Percentiles rank a stretch among this genome's conserved stretches.
Conservation (phyloP, 2,113 vertebrate species). For the Caretta caretta region DNA sequence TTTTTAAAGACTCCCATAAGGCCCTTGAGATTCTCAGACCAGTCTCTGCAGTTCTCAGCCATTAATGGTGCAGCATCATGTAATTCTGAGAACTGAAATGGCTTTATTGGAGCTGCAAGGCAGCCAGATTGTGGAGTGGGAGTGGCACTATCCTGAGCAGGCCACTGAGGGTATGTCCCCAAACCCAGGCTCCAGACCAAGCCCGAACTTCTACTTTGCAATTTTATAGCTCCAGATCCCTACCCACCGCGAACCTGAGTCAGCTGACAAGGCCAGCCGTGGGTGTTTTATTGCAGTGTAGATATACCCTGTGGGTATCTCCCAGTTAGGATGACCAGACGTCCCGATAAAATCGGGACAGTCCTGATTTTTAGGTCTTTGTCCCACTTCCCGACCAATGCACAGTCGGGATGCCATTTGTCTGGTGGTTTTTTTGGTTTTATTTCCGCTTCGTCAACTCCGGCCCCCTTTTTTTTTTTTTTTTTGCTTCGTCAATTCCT, state of each 20-base stretch:
- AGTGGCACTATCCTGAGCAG: not conserved
- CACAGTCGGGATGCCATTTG: too few relatives aligned
- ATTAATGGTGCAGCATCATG: not conserved
- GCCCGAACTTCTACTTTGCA: too few relatives aligned
- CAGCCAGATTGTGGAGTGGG: not conserved
- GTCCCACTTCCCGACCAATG: too few relatives aligned
- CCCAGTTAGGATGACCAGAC: too few relatives aligned
- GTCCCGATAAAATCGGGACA: too few relatives aligned
- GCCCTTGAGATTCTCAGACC: not conserved
- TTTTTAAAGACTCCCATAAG: not conserved
- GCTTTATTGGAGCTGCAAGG: not conserved
- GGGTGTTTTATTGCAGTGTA: not conserved
- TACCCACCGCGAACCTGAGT: not conserved
- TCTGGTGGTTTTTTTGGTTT: too few relatives aligned
- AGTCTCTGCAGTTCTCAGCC: not conserved
- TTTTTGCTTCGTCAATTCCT: too few relatives aligned
- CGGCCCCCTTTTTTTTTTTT: too few relatives aligned
- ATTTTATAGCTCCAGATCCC: not conserved
- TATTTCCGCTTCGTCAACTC: too few relatives aligned
- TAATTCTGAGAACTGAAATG: not conserved
- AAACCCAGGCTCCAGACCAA: not conserved
- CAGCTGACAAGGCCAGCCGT: not conserved
- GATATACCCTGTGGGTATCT: too few relatives aligned
- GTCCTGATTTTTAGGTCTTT: too few relatives aligned
- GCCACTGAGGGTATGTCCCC: not conserved